A percentile compares a stretch with the other conserved stretches of the same genome.
phyloP scores from a whole-genome alignment of 2,113 vertebrate species.

The Aegithalos caudatus region DNA sequence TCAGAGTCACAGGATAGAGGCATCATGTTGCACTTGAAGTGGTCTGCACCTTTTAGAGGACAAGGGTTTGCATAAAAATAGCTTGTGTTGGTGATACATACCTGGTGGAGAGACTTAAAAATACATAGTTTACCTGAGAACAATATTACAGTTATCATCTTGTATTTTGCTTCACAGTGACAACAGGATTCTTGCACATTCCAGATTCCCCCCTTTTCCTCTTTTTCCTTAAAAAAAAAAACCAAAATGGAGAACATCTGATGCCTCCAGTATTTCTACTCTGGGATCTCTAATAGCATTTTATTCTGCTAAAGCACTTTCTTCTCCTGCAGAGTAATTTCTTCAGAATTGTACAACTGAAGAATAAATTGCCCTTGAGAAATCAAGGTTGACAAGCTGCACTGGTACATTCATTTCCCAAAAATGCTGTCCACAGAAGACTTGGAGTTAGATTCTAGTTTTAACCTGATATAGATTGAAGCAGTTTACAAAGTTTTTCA shows the following conservation, averaged over 20 bases:
- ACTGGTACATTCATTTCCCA: neutral
- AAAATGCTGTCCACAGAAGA: neutral
- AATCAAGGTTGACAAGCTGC: neutral
- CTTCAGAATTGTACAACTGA: neutral
- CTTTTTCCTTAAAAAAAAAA: neutral
- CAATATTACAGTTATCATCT: neutral
- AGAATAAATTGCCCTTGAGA: neutral
- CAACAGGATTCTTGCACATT: neutral
- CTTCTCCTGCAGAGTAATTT: neutral
- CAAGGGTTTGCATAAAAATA: neutral
- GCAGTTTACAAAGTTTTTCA: neutral
- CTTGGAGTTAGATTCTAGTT: neutral
- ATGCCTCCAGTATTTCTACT: neutral
- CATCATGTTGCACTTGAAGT: neutral
- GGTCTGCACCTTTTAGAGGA: neutral
- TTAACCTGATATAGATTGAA: neutral
- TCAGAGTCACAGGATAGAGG: neutral
- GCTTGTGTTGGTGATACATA: neutral
- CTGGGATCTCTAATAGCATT: neutral
- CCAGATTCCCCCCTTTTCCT: neutral
- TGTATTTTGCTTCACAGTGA: neutral
- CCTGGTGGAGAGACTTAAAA: neutral
- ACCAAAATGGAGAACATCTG: neutral
- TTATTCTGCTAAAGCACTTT: neutral
- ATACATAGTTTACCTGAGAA: neutral